Percentiles rank a stretch among this genome's conserved stretches.
Conservation (phyloP, 2,113 vertebrate genomes). For the Cyrtonyx montezumae region DNA sequence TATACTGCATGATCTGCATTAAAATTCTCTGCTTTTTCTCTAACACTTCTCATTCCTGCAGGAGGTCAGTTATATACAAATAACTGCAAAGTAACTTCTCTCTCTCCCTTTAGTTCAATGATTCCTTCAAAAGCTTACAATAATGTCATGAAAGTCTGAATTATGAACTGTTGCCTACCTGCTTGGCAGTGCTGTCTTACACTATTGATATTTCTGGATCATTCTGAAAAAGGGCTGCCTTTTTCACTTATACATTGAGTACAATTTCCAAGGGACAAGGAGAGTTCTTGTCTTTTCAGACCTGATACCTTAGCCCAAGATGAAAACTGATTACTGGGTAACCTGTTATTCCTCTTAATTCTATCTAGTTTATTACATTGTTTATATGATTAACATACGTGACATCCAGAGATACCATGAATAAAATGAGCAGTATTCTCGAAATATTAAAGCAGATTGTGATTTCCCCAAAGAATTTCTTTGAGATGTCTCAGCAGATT, state of each 20-base stretch:
- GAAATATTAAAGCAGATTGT: background rate
- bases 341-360: background rate
- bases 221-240: background rate
- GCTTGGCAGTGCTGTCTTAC: no score
- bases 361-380: background rate
- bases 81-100: background rate
- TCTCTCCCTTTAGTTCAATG: background rate
- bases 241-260: background rate
- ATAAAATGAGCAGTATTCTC: background rate
- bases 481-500: background rate
- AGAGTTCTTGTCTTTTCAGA: background rate
- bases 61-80: background rate
- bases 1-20: background rate
- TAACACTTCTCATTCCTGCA: fast-evolving
- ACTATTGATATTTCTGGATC: background rate
- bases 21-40: background rate
- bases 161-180: background rate
- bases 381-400: background rate
- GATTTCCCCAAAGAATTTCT: background rate
- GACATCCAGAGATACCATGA: background rate
- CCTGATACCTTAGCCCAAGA: background rate
- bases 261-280: background rate
- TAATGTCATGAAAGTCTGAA: background rate
- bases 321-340: background rate
- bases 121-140: background rate